A percentile compares a stretch with the other conserved stretches of the same genome.
Evolutionary conservation across 2,797 vertebrate species (phyloP).

Genomic region (Brachymystax lenok): DNA sequence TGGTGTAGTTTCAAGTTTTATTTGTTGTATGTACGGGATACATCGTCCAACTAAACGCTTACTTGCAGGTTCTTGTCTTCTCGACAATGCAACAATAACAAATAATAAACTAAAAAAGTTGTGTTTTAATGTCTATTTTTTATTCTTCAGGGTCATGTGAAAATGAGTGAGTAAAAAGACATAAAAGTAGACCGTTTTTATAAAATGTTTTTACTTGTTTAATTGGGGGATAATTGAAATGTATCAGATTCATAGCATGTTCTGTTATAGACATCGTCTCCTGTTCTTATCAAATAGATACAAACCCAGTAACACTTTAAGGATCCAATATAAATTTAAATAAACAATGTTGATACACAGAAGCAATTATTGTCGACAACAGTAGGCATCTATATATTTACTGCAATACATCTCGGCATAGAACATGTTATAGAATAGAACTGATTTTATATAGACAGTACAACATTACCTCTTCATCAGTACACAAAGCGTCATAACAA

Average conservation of each 20-base stretch:
- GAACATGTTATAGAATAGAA: conserved; percentile 29
- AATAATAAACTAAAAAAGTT: too few relatives aligned
- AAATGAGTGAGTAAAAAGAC: not conserved
- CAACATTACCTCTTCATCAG: conserved; percentile 26
- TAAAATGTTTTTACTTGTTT: conserved; percentile 70
- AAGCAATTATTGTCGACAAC: conserved; percentile 60
- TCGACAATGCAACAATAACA: too few relatives aligned
- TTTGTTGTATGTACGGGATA: too few relatives aligned
- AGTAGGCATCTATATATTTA: conserved; percentile 60
- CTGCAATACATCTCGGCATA: conserved; percentile 34
- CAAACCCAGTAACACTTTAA: conserved; percentile 64
- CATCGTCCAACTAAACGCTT: too few relatives aligned
- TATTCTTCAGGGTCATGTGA: not conserved
- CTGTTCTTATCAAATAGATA: conserved; percentile 62
- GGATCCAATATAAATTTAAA: conserved; percentile 73
- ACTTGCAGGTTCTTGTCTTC: too few relatives aligned
- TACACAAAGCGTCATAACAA: conserved; percentile 35
- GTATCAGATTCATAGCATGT: conserved; percentile 70
- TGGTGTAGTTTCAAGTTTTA: too few relatives aligned
- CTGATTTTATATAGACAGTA: conserved; percentile 30
- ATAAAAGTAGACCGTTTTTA: conserved; percentile 42
- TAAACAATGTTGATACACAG: conserved; percentile 60
- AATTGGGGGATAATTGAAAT: conserved; percentile 74
- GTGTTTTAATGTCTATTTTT: not conserved
- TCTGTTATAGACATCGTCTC: conserved; percentile 60